Conservation (phyloP, 2,113 vertebrate genomes). For the Myotis yumanensis region DNA sequence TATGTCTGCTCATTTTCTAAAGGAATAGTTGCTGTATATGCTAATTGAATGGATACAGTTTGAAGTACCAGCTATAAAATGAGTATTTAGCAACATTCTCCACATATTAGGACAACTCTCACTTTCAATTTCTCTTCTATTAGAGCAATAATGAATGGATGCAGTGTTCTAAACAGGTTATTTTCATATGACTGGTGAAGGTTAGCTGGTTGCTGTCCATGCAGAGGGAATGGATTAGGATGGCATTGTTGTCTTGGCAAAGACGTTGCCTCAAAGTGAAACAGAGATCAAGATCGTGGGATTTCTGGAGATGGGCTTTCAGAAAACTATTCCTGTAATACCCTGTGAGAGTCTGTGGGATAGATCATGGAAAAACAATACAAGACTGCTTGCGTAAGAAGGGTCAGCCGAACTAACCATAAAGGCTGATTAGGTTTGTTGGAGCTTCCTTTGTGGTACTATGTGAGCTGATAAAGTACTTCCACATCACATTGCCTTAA, state of each 20-base stretch:
- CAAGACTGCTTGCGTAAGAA: not conserved
- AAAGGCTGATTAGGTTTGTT: not conserved
- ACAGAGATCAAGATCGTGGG: not conserved
- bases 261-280: not conserved
- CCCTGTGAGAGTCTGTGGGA: not conserved
- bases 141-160: not conserved
- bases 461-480: not conserved
- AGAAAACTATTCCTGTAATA: not conserved
- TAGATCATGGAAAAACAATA: not conserved
- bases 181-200: not conserved
- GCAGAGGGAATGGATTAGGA: not conserved
- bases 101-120: not conserved
- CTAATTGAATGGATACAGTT: slow-evolving; percentile 36
- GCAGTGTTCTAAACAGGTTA: not conserved
- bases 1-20: slow-evolving; percentile 12
- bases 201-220: not conserved
- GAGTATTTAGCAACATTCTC: slow-evolving; percentile 25
- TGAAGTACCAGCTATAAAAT: slow-evolving; percentile 27
- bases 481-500: not conserved
- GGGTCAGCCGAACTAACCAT: not conserved
- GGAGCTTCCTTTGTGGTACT: not conserved
- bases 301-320: not conserved
- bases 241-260: not conserved
- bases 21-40: not conserved
- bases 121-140: slow-evolving; percentile 33